Conservation (phyloP, 2,113 vertebrate genomes). For the Trochalopteron elliotii region DNA sequence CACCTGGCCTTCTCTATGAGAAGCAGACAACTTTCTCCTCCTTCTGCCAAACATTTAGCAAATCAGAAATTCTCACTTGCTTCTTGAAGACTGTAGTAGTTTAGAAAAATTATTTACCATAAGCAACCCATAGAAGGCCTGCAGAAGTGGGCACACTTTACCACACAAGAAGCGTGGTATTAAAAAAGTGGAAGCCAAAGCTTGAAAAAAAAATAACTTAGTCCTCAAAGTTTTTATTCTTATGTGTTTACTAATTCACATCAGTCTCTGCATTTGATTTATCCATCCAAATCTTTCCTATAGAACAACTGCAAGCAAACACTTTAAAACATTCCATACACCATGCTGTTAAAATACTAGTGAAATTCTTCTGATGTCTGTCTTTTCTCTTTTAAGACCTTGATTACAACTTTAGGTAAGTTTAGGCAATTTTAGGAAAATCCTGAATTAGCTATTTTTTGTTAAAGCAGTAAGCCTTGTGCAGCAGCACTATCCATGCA, state of each 20-base stretch:
- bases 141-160: not conserved
- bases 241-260: not conserved
- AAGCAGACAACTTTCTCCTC: not conserved
- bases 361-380: not conserved
- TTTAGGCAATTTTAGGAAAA: not conserved
- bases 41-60: not conserved
- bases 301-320: accelerated
- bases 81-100: not conserved
- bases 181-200: not conserved
- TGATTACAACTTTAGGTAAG: not conserved
- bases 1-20: not conserved
- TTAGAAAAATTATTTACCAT: not conserved
- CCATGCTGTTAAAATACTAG: not conserved
- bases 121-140: not conserved
- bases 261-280: not conserved
- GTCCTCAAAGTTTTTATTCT: not conserved
- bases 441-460: not conserved
- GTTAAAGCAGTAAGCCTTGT: not conserved
- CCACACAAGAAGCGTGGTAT: accelerated
- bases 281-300: not conserved
- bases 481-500: not conserved
- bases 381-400: not conserved
- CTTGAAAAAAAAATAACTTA: not conserved
- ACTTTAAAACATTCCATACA: not conserved
- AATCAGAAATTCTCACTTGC: not conserved